Evolutionary conservation across 2,113 vertebrate genomes (phyloP).

Genomic region (Centropus bengalensis): DNA sequence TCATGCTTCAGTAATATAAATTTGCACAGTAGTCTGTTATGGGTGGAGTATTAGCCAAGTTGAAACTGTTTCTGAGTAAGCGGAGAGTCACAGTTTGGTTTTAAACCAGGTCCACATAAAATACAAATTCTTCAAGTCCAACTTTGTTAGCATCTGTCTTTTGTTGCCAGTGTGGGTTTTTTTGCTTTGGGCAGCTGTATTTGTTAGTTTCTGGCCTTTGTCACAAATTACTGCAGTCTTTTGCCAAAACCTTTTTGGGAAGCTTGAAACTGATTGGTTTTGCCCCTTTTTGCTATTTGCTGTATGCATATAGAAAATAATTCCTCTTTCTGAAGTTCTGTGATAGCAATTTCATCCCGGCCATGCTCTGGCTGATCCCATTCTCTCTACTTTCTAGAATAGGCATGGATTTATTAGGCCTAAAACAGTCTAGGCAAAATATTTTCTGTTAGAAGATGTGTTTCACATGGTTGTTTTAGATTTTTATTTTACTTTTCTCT

Average conservation of each 20-base stretch:
- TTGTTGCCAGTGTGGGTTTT: constrained; percentile 13
- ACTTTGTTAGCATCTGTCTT: constrained; percentile 30
- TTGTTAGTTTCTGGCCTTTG: constrained; percentile 53
- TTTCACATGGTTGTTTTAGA: neutral
- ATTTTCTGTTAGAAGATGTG: neutral
- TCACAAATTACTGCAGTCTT: constrained; percentile 20
- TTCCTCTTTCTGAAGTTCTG: constrained; percentile 30
- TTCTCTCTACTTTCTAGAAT: neutral
- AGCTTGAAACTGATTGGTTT: neutral
- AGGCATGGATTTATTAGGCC: neutral
- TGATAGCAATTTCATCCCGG: constrained; percentile 16
- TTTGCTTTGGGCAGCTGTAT: constrained; percentile 6
- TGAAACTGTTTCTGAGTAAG: constrained; percentile 40
- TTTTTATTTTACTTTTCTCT: neutral
- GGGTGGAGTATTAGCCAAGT: constrained; percentile 47
- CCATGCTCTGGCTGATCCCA: neutral
- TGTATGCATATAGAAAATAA: constrained; percentile 8
- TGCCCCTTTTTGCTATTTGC: neutral
- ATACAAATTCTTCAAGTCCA: constrained; percentile 7
- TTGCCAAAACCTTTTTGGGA: constrained; percentile 33
- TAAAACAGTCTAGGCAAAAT: neutral
- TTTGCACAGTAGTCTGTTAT: constrained; percentile 37
- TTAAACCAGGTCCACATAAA: constrained; percentile 43
- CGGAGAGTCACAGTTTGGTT: constrained; percentile 54
- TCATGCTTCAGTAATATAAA: constrained; percentile 57